Percentiles rank a stretch among this genome's conserved stretches.
Evolutionary conservation across 1,140 invertebrate genomes (phyloP).

Genomic region (Meloidogyne hapla): DNA sequence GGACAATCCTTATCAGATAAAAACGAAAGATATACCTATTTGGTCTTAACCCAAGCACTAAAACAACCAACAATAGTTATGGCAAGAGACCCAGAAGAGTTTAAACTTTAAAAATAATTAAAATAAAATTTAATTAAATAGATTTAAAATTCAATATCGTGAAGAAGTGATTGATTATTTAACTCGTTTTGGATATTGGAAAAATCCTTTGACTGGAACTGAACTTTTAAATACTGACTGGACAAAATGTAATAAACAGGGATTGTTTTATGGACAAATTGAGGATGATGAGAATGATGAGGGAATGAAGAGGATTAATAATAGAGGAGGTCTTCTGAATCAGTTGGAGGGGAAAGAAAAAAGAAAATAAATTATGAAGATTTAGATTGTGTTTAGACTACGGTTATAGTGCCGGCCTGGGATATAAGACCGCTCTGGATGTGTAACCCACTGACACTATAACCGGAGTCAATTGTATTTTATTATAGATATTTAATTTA

Average conservation of each 20-base stretch:
- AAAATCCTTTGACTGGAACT: constrained; percentile 18
- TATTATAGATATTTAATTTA: background rate
- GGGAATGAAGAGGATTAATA: background rate
- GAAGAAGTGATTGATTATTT: constrained; percentile 53
- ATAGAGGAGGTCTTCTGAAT: background rate
- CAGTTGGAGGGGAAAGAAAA: background rate
- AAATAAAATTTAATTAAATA: background rate
- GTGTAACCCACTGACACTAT: too few relatives aligned
- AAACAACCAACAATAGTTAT: constrained; percentile 58
- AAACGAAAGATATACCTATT: constrained; percentile 52
- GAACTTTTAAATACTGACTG: constrained; percentile 13
- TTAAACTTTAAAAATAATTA: constrained; percentile 35
- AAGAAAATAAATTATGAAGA: background rate
- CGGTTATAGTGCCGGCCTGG: too few relatives aligned
- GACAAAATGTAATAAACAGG: constrained; percentile 17
- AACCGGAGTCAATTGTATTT: too few relatives aligned
- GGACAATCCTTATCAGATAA: constrained; percentile 48
- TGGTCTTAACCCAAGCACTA: constrained; percentile 54
- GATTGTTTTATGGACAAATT: constrained; percentile 16
- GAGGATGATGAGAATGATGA: background rate
- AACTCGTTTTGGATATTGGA: constrained; percentile 43
- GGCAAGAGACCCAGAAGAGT: constrained; percentile 46
- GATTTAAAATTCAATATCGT: constrained; percentile 25
- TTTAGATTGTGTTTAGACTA: too few relatives aligned
- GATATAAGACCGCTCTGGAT: too few relatives aligned